Evolutionary conservation across 2,888 invertebrate genomes (phyloP).

Genomic region (Drosophila vallismaia): DNA sequence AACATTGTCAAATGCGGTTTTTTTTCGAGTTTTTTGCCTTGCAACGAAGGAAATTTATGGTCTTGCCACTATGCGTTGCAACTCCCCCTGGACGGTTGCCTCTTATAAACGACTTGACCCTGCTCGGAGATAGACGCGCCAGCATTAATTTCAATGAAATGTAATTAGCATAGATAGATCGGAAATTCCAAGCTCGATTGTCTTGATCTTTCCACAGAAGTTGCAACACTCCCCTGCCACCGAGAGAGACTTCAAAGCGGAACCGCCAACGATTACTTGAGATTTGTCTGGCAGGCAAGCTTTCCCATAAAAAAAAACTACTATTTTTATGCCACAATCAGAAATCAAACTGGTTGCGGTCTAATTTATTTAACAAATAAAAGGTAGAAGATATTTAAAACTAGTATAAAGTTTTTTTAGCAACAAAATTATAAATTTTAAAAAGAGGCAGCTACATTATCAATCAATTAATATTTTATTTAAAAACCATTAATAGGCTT

Average conservation of each 20-base stretch:
- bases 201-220: conserved; percentile 3
- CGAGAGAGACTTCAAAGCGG: conserved; percentile 24
- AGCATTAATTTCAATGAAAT: conserved; percentile 44
- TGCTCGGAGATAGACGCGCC: conserved; percentile 25
- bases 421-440: conserved; percentile 38
- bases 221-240: no score
- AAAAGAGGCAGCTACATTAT: conserved; percentile 22
- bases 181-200: conserved; percentile 27
- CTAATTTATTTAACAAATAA: background rate
- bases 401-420: conserved; percentile 1
- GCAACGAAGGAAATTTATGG: conserved; percentile 33
- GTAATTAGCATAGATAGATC: conserved; percentile 42
- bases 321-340: background rate
- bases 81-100: background rate
- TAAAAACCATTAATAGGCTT: conserved; percentile 72
- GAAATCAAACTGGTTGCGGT: background rate
- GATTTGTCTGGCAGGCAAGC: background rate
- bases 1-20: conserved; percentile 44
- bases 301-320: no score
- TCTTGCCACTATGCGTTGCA: conserved; percentile 20
- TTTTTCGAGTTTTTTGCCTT: conserved; percentile 24
- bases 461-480: conserved; percentile 68
- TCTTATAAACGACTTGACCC: conserved; percentile 36
- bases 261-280: conserved; percentile 12
- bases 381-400: background rate